Evolutionary conservation across 2,888 invertebrate species (phyloP).

Genomic region (Stenolophus ochropezus): DNA sequence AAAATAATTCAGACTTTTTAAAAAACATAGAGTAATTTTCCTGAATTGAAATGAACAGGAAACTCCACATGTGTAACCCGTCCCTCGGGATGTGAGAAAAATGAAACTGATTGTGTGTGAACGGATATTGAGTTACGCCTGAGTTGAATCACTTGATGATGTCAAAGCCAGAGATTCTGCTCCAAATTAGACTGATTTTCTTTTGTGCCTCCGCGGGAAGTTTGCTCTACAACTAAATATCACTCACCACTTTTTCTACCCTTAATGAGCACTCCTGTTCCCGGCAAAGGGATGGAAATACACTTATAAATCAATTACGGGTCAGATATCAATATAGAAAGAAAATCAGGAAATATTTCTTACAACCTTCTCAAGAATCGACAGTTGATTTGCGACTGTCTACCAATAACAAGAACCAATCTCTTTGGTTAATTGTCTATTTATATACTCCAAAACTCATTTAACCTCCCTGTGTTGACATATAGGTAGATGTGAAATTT

Average conservation of each 20-base stretch:
- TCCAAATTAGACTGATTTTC: constrained; percentile 35
- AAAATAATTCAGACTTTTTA: not conserved
- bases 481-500: no score
- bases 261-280: not conserved
- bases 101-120: constrained; percentile 9
- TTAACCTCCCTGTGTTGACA: no score
- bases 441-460: no score
- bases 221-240: constrained; percentile 17
- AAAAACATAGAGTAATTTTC: not conserved
- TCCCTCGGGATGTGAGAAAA: not conserved
- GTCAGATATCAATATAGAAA: not conserved
- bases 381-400: no score
- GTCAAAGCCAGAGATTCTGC: constrained; percentile 37
- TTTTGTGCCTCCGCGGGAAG: not conserved
- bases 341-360: not conserved
- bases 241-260: not conserved
- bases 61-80: not conserved
- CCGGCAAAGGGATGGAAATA: not conserved
- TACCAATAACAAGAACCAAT: no score
- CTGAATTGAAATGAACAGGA: not conserved
- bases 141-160: constrained; percentile 1
- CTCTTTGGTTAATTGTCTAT: no score
- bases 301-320: not conserved
- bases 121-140: constrained; percentile 25
- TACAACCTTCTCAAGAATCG: not conserved